These are phyloP conservation scores for Hucho hucho DNA, from an alignment of 2,113 vertebrate genomes.

Conservation along the genomic window DNA sequence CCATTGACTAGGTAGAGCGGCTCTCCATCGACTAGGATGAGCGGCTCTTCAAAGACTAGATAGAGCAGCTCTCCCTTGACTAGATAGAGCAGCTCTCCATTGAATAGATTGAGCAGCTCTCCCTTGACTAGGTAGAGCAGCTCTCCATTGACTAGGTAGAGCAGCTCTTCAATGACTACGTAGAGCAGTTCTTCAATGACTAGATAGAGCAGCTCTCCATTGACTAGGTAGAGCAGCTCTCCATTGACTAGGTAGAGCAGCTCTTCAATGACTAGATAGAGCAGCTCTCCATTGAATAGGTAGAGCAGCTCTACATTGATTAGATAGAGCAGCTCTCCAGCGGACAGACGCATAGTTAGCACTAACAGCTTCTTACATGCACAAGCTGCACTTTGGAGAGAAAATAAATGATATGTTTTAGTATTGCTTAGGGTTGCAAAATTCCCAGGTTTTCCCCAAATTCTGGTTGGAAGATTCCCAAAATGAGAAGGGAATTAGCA, in stretches of 20 bases:
- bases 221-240: constrained; percentile 14
- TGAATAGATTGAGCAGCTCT: constrained; percentile 17
- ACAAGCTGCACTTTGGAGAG: neutral
- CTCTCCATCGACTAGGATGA: too few species aligned
- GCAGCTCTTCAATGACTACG: constrained; percentile 31
- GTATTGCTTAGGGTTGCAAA: neutral
- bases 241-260: constrained; percentile 26
- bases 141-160: constrained; percentile 34
- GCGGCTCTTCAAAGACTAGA: too few species aligned
- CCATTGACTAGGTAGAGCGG: too few species aligned
- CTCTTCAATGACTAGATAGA: constrained; percentile 32
- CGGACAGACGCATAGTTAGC: neutral
- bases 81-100: constrained; percentile 31
- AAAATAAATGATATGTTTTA: constrained; percentile 1
- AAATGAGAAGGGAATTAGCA: too few species aligned
- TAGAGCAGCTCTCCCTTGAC: constrained; percentile 28
- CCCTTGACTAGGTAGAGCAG: constrained; percentile 24
- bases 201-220: constrained; percentile 30
- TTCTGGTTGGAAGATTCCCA: neutral
- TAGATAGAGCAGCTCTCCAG: neutral
- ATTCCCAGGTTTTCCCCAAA: neutral
- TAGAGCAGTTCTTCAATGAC: constrained; percentile 27
- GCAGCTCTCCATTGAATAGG: constrained; percentile 30
- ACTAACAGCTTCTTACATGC: constrained; percentile 18
- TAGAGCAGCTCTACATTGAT: constrained; percentile 29